These are phyloP conservation scores for Vicugna pacos DNA, from an alignment of 2,113 vertebrate genomes.

Conservation along the genomic window DNA sequence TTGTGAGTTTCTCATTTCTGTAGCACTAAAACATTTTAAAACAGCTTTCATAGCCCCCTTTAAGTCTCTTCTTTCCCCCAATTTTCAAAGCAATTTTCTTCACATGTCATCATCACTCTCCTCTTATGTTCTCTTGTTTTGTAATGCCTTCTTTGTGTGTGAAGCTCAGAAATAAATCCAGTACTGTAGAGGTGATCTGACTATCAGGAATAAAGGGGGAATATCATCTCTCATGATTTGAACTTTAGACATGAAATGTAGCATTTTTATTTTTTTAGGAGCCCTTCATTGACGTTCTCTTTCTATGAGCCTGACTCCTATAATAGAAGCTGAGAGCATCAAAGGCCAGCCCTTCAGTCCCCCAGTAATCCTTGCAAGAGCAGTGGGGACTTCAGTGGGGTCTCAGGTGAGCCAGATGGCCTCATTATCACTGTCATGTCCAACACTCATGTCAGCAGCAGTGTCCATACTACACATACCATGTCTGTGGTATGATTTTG, in stretches of 20 bases:
- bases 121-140: background rate
- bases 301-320: background rate
- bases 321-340: background rate
- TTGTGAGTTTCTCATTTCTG: too few species aligned
- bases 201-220: background rate
- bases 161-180: background rate
- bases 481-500: background rate
- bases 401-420: background rate
- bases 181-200: background rate
- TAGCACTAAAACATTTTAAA: constrained; percentile 32
- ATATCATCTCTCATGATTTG: background rate
- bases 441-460: background rate
- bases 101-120: background rate
- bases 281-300: background rate
- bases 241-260: background rate
- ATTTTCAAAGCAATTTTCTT: background rate
- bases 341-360: background rate
- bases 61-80: background rate
- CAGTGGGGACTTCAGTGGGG: background rate
- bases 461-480: background rate
- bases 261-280: background rate
- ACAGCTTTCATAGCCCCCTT: background rate
- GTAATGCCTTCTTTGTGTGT: background rate
- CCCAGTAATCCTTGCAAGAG: background rate
- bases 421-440: background rate